Evolutionary conservation across 2,888 invertebrate species (phyloP), one percentile per base, ranked within the genome.

Genomic region (Scelioninae gen. 2): DNA sequence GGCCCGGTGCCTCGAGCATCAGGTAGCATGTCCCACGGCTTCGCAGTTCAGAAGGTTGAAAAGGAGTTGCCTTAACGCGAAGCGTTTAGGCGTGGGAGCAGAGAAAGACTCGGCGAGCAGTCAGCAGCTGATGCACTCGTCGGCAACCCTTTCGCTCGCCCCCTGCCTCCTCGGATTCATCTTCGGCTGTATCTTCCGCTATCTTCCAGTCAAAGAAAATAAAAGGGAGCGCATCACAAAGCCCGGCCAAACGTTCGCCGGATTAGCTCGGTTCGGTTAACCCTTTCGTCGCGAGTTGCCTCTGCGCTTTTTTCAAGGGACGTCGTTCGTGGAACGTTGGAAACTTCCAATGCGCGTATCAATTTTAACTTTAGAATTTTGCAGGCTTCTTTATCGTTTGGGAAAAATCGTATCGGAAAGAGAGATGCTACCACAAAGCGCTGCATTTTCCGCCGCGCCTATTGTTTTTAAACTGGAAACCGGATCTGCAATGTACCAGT

Each of bases 11-110:
- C 55, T 53, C 52, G 68, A 58, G 46, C 46, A 53, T 73, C 74
- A 74, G 74, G 74, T 74, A 74, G 74, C 74, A 65, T 48, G 69
- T 64, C 69, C 73, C 68, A 60, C 68, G 64, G 60, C 63, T 63
- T 43, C 25, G 28, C 25, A 43, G 67, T 58, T 69, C 58, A 60
- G 43, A 50, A 74, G 65, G 60, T 65, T 61, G 61, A 74, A 74
- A 70, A 74, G 73, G 55, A 73, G 53, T 25, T 67, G 61, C 69
- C 58, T 68, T 69, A 73, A 64, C 69, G 69, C 28, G 69, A 64
- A 52, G 69, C 68, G 64, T 61, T 69, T 73, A 64, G 74, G 69
- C 69, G 74, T 74, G 69, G 69, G 74, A 74, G 65, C 57, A 64
- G 52, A 64, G 41, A 60, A 55, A 16, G 37, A 52, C 39, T 50